phyloP scores from a whole-genome alignment of 2,113 vertebrate species.

The Trinectes maculatus region DNA sequence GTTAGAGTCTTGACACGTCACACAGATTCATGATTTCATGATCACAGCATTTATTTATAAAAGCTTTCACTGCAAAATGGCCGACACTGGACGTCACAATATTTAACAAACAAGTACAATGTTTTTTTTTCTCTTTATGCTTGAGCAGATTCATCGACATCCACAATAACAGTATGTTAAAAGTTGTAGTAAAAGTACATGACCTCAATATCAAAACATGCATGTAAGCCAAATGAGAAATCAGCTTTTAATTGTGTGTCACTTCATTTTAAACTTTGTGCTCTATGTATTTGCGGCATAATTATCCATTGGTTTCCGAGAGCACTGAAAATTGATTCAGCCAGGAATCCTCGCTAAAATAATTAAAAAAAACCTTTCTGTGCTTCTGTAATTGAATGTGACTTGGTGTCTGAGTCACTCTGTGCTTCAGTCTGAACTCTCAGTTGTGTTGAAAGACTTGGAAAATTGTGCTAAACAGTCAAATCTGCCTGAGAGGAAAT shows the following conservation, averaged over 20 bases:
- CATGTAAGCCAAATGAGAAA: conserved; percentile 55
- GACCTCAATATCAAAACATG: conserved; percentile 66
- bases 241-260: conserved; percentile 13
- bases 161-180: conserved; percentile 61
- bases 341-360: too few species aligned
- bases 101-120: conserved; percentile 59
- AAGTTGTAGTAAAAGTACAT: conserved; percentile 43
- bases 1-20: too few species aligned
- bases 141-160: conserved; percentile 57
- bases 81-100: conserved; percentile 65
- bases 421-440: conserved; percentile 27
- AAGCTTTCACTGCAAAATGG: conserved; percentile 69
- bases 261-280: background rate
- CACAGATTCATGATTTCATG: background rate
- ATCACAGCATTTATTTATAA: conserved; percentile 74
- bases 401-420: too few species aligned
- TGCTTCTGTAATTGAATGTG: too few species aligned
- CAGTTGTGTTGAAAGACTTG: too few species aligned
- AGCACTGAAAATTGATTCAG: too few species aligned
- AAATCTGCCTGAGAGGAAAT: conserved; percentile 55
- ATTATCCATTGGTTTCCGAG: background rate
- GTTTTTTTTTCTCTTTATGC: conserved; percentile 47
- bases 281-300: background rate
- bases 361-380: too few species aligned
- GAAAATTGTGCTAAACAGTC: conserved; percentile 54